Base-by-base conservation (phyloP, 2,797 vertebrate species). In the Neosilurus mollespiculum region DNA sequence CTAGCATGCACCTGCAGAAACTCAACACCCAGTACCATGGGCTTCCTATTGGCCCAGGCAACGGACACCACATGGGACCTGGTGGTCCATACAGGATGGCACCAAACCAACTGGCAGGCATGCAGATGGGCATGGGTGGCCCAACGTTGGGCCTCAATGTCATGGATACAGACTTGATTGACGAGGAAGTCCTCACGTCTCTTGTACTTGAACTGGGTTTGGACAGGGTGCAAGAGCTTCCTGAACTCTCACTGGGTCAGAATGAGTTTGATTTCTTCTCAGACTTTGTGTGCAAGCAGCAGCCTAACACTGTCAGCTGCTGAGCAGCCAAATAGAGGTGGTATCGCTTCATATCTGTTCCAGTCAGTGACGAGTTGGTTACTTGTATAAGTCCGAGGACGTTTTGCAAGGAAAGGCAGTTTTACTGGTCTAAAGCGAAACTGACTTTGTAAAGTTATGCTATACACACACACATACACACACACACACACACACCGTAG, bases 191-290 rank as follows among this genome's bases (percentile, higher is more conserved):
- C 82, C 94, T 99, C 91, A 98, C 96, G 0, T 96, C 96, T 1
- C 94, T 99, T 87, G 97, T 97, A 86, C 89, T 98, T 81, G 97
- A 99, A 92, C 91, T 99, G 26, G 98, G 97, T 0, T 92, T 99
- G 93, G 97, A 99, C 90, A 95, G 96, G 5, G 93, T 98, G 91
- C 96, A 97, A 90, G 97, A 99, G 93, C 94, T 99, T 82, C 98
- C 98, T 0, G 97, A 98, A 92, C 96, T 99, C 80, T 99, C 96
- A 90, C 92, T 99, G 87, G 97, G 97, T 92, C 97, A 99, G 92
- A 99, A 99, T 14, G 98, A 99, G 91, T 97, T 99, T 64, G 97
- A 98, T 92, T 98, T 98, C 90, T 93, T 98, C 86, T 96, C 96
- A 43, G 97, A 99, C 95, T 97, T 98, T 92, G 97, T 98, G 89